These are phyloP conservation scores for Lochmaea crataegi DNA, from an alignment of 2,888 invertebrate genomes.

Conservation along the genomic window DNA sequence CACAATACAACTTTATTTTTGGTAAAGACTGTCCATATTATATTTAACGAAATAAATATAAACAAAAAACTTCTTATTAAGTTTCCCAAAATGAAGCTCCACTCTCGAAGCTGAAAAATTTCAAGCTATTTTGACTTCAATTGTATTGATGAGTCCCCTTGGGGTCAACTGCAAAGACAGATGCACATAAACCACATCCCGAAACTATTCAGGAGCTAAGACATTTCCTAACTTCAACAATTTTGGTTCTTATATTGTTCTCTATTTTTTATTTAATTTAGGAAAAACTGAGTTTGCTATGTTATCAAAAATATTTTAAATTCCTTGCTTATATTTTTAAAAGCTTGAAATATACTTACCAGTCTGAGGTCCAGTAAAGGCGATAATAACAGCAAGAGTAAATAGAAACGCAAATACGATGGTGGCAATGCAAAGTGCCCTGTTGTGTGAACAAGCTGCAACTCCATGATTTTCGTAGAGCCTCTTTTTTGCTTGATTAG, in stretches of 20 bases:
- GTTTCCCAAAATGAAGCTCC: no score
- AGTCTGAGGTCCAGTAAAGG: constrained; percentile 89
- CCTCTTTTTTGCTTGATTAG: constrained; percentile 73
- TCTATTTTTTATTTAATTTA: no score
- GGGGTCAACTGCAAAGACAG: no score
- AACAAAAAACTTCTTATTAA: no score
- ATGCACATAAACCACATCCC: no score
- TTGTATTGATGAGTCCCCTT: no score
- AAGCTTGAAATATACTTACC: constrained; percentile 68
- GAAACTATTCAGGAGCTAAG: no score
- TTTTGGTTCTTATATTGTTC: no score
- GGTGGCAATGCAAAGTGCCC: constrained; percentile 84
- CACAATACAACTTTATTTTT: not conserved
- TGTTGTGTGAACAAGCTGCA: constrained; percentile 88
- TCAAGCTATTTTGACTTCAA: no score
- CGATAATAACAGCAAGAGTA: constrained; percentile 86
- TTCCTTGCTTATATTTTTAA: not conserved
- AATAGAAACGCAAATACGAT: constrained; percentile 84
- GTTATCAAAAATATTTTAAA: not conserved
- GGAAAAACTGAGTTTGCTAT: no score
- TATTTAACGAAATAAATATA: not conserved
- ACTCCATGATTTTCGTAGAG: constrained; percentile 81
- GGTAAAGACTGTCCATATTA: not conserved
- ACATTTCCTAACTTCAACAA: no score
- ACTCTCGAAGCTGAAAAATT: no score